phyloP scores from a whole-genome alignment of 2,888 invertebrate genomes.

The Caenorhabditis sp. region DNA sequence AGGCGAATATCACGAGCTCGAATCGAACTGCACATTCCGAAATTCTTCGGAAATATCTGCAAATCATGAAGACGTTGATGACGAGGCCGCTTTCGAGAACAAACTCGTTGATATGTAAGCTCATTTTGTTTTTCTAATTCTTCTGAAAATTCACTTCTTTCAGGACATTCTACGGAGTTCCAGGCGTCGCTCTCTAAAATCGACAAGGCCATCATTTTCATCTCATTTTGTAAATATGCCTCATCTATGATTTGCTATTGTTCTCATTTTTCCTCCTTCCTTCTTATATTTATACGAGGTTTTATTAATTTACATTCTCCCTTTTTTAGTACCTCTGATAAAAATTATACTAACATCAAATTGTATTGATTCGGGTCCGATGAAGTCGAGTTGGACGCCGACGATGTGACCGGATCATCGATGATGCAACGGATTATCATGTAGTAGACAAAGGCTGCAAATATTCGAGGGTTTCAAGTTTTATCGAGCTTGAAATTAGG shows the following conservation, averaged over 20 bases:
- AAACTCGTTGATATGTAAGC: not conserved
- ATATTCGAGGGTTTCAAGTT: not conserved
- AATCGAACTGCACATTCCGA: not conserved
- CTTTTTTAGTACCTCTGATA: not conserved
- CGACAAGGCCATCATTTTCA: no score
- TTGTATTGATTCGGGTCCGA: not conserved
- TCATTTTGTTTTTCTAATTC: not conserved
- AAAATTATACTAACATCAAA: not conserved
- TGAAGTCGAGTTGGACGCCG: slow-evolving; percentile 12
- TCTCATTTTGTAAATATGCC: no score
- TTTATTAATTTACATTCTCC: not conserved
- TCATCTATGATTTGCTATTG: no score
- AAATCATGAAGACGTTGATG: not conserved
- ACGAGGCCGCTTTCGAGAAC: not conserved
- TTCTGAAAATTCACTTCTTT: not conserved
- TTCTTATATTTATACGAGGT: not conserved
- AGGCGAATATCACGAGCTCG: slow-evolving; percentile 1
- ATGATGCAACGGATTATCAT: not conserved
- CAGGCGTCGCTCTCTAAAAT: no score
- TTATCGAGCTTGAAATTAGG: no score
- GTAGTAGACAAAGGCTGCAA: not conserved
- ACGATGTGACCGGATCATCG: slow-evolving; percentile 8
- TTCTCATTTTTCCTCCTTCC: not conserved
- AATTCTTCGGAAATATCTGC: not conserved
- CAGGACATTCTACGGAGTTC: not conserved